Evolutionary conservation across 2,113 vertebrate genomes (phyloP).

Genomic region (Corythaixoides concolor): DNA sequence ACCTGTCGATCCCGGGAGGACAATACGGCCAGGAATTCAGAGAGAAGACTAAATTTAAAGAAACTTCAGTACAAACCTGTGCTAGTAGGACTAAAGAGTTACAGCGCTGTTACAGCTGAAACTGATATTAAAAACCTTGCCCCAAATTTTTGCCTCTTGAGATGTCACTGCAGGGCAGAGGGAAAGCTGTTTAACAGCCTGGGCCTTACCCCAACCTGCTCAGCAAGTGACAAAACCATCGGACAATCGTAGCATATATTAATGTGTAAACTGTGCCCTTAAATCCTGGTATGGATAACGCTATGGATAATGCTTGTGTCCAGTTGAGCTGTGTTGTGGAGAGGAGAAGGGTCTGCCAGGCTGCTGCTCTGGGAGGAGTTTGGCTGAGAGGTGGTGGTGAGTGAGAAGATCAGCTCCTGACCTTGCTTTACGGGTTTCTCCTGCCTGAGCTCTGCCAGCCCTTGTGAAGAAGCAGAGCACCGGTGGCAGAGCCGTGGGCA

Average conservation of each 20-base stretch:
- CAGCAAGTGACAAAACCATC: not conserved
- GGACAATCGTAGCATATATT: not conserved
- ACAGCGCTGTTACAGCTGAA: not conserved
- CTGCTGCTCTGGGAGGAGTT: not conserved
- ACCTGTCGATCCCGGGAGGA: not conserved
- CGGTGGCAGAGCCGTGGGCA: fast-evolving
- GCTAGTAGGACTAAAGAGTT: not conserved
- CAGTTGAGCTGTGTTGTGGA: not conserved
- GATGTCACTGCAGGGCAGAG: not conserved
- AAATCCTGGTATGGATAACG: not conserved
- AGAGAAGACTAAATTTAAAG: not conserved
- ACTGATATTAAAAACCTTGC: not conserved
- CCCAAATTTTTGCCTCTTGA: not conserved
- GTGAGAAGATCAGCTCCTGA: not conserved
- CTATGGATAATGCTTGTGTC: not conserved
- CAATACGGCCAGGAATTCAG: not conserved
- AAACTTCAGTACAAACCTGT: not conserved
- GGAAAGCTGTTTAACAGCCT: not conserved
- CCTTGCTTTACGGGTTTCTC: not conserved
- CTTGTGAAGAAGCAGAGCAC: not conserved
- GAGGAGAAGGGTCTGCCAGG: not conserved
- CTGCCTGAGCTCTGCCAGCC: not conserved
- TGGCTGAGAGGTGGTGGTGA: not conserved
- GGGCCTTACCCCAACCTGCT: not conserved
- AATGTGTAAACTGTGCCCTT: not conserved